Conservation (phyloP, 2,888 invertebrate species). For the Amphiduros pacificus region DNA sequence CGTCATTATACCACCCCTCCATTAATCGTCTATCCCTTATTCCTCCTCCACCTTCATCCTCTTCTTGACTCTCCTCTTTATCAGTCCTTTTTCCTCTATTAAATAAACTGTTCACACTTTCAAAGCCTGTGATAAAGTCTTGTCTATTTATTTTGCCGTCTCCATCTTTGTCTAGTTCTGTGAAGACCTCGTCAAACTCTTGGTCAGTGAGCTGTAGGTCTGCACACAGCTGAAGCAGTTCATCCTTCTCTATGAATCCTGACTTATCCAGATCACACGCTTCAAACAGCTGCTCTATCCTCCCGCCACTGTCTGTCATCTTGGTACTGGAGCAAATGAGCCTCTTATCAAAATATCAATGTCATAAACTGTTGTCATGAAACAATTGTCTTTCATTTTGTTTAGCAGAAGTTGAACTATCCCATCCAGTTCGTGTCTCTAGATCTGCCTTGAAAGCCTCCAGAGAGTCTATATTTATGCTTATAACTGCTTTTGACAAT, state of each 20-base stretch:
- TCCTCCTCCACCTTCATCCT: neutral
- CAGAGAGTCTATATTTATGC: too few relatives aligned
- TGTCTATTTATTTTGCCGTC: conserved; percentile 60
- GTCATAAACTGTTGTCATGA: too few relatives aligned
- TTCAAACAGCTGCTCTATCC: conserved; percentile 54
- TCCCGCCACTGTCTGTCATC: neutral
- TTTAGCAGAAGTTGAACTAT: too few relatives aligned
- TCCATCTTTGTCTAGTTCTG: conserved; percentile 62
- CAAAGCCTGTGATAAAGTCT: conserved; percentile 21
- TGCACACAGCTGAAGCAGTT: conserved; percentile 60
- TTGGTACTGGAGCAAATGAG: too few relatives aligned
- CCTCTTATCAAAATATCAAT: too few relatives aligned
- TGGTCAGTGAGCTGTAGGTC: conserved; percentile 56
- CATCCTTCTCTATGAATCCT: conserved; percentile 61
- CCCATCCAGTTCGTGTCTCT: too few relatives aligned
- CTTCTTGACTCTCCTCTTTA: neutral
- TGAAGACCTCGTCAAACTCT: conserved; percentile 63
- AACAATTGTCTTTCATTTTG: too few relatives aligned
- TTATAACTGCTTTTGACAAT: too few relatives aligned
- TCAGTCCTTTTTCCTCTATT: neutral
- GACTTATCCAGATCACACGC: conserved; percentile 61
- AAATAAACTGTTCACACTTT: conserved; percentile 6
- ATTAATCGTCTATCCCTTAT: too few relatives aligned
- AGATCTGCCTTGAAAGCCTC: too few relatives aligned
- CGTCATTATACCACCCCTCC: too few relatives aligned